A percentile compares a stretch with the other conserved stretches of the same genome.
Conservation (phyloP, 2,888 invertebrate genomes). For the Cyaniris semiargus region DNA sequence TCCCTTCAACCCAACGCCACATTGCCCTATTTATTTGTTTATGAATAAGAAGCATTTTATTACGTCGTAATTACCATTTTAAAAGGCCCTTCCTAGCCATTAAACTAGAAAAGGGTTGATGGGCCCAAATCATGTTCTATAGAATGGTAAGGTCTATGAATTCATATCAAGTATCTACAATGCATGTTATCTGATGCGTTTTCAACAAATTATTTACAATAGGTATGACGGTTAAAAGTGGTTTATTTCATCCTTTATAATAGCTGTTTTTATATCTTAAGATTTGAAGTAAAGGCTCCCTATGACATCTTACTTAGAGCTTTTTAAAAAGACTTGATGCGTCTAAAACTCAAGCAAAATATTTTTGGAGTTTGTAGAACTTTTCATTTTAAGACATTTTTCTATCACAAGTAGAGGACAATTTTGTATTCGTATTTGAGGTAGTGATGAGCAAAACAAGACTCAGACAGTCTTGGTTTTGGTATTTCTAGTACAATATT, state of each 20-base stretch:
- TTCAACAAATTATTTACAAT: background rate
- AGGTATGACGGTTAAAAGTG: background rate
- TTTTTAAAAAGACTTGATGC: background rate
- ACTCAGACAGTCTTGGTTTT: no score
- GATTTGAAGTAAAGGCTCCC: background rate
- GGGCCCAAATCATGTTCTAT: background rate
- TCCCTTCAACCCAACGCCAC: background rate
- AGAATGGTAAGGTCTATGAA: background rate
- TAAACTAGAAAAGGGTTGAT: slow-evolving; percentile 9
- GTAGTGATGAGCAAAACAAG: no score
- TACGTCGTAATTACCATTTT: slow-evolving; percentile 22
- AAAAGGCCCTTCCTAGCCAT: slow-evolving; percentile 4
- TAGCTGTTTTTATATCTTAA: background rate
- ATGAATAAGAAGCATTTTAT: background rate
- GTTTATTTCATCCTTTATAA: background rate
- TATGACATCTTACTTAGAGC: background rate
- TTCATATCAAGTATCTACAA: slow-evolving; percentile 22
- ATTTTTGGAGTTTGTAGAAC: background rate
- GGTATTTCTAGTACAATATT: no score
- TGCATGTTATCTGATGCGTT: slow-evolving; percentile 1
- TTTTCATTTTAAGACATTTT: no score
- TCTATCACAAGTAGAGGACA: no score
- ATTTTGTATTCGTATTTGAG: no score
- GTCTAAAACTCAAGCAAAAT: background rate
- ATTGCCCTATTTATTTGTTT: background rate